Percentiles rank a stretch among this genome's conserved stretches.
Evolutionary conservation across 1,140 invertebrate species (phyloP).

Genomic region (Diabrotica undecimpunctata): DNA sequence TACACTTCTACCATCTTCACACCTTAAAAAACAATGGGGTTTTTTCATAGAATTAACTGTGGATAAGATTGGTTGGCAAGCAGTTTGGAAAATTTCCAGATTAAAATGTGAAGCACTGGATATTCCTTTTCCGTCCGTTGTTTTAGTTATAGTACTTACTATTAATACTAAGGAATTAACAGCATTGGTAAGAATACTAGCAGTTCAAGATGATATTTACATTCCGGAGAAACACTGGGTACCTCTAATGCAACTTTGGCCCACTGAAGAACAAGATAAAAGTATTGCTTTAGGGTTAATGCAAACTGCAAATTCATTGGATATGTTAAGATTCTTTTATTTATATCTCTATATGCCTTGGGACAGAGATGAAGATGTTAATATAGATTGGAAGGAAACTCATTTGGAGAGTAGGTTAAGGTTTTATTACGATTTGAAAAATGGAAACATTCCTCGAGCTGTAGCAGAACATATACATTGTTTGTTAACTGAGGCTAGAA

Average conservation of each 20-base stretch:
- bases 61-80: slow-evolving; percentile 59
- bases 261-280: slow-evolving; percentile 55
- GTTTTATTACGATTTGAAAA: slow-evolving; percentile 59
- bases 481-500: slow-evolving; percentile 54
- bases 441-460: slow-evolving; percentile 49
- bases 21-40: slow-evolving; percentile 55
- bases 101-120: slow-evolving; percentile 55
- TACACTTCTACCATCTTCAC: slow-evolving; percentile 50
- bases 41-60: slow-evolving; percentile 55
- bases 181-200: slow-evolving; percentile 52
- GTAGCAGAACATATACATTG: slow-evolving; percentile 54
- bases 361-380: slow-evolving; percentile 59
- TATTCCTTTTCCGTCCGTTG: slow-evolving; percentile 58
- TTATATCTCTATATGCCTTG: slow-evolving; percentile 61
- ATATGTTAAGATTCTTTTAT: slow-evolving; percentile 59
- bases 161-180: slow-evolving; percentile 51
- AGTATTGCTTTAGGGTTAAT: slow-evolving; percentile 46
- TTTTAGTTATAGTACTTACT: slow-evolving; percentile 54
- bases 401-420: slow-evolving; percentile 57
- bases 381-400: slow-evolving; percentile 52
- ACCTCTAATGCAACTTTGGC: slow-evolving; percentile 56
- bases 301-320: slow-evolving; percentile 51
- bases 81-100: slow-evolving; percentile 60
- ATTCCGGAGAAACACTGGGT: slow-evolving; percentile 57
- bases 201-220: slow-evolving; percentile 59